Evolutionary conservation across 2,888 invertebrate genomes (phyloP), one percentile per base, ranked within the genome.

Genomic region (Ophioninae sp.): DNA sequence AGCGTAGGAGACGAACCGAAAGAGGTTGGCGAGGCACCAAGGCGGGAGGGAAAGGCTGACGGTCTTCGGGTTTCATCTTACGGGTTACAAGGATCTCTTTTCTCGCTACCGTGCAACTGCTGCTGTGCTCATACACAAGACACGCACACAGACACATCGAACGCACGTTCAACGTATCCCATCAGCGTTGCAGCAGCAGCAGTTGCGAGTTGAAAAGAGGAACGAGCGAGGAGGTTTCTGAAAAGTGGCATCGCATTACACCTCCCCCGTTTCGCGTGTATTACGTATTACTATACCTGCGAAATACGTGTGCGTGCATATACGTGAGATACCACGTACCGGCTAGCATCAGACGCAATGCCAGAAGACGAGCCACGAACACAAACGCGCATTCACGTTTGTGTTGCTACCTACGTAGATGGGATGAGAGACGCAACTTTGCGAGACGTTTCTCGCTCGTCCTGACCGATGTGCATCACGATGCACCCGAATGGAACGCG

Each of bases 61-160:
- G 82, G 70, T 82, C 83, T 86, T 81, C 70, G 82, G 86, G 89
- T 89, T 87, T 89, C 89, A 89, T 89, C 88, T 89, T 89, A 89
- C 89, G 85, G 86, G 87, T 88, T 88, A 88, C 87, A 87, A 88
- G 87, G 88, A 89, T 87, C 86, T 86, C 82, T 85, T 87, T 84
- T 87, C 87, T 87, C 87, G 89, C 89, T 89, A 89, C 88, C 82
- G 86, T 85, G 81, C 83, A 72, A 78, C 80, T 69, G 72, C 80
- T 82, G 75, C 82, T 78, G 79, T 37, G 37, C 59, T 72, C 64
- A 56, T 41, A 76, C 64, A 39, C 30, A 37, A 56, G n/a, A n/a
- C n/a, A n/a, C n/a, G n/a, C n/a, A n/a, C n/a, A n/a, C n/a, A 13
- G 17, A 23, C 50, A 30, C 30, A 76, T 75, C 69, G n/a, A 80